These are phyloP conservation scores for Anoplophora glabripennis DNA, from an alignment of 1,140 invertebrate genomes.

Conservation along the genomic window DNA sequence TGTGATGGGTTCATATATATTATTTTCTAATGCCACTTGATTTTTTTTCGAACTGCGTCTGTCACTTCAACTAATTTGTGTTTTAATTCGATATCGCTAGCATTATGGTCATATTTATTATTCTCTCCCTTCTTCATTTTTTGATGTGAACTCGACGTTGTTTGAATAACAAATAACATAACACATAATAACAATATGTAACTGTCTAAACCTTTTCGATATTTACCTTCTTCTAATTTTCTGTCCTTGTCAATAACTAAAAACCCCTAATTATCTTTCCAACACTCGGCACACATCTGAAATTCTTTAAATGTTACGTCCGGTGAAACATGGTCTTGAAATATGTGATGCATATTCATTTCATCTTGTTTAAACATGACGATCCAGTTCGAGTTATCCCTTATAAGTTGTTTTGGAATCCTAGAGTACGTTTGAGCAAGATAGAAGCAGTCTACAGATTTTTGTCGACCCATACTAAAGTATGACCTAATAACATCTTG, in stretches of 20 bases:
- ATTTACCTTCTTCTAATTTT: constrained; percentile 35
- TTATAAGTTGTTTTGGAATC: constrained; percentile 47
- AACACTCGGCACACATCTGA: constrained; percentile 40
- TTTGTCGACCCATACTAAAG: constrained; percentile 45
- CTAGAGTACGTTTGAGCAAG: constrained; percentile 45
- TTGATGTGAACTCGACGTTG: no score
- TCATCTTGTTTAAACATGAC: constrained; percentile 48
- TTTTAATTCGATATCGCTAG: not conserved
- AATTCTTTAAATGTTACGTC: constrained; percentile 42
- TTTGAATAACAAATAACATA: no score
- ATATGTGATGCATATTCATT: constrained; percentile 48
- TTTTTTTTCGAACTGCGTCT: constrained; percentile 10
- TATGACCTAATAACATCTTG: constrained; percentile 43
- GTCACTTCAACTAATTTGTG: constrained; percentile 1
- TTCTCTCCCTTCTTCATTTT: no score
- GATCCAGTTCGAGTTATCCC: constrained; percentile 48
- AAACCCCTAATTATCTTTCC: constrained; percentile 37
- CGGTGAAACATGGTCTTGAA: constrained; percentile 44
- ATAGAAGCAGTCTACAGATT: constrained; percentile 43
- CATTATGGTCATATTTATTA: no score
- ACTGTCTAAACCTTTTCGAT: constrained; percentile 39
- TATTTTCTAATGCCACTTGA: not conserved
- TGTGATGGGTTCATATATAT: not conserved
- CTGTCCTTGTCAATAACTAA: constrained; percentile 41
- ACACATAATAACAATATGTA: constrained; percentile 12